Base-by-base conservation (phyloP, 2,888 invertebrate genomes). In the Ophion ellenae region DNA sequence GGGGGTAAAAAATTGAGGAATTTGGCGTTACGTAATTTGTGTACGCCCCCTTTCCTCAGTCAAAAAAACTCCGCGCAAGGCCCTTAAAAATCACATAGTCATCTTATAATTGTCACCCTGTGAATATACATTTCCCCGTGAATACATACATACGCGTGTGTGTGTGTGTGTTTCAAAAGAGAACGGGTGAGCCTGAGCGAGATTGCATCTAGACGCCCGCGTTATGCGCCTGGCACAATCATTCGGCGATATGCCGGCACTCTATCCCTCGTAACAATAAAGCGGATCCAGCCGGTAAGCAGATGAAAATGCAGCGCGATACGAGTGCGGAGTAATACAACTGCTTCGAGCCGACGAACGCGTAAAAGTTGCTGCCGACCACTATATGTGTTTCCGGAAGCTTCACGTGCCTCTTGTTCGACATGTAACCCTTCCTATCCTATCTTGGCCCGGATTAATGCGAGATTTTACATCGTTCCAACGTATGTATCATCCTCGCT, bases 271-370 rank as follows among this genome's bases (percentile, higher is more conserved):
- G 90, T 91, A 91, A 91, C 90, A n/a, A 90, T 90, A 91, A 92
- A 93, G 91, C 92, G 92, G 92, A 93, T 93, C 93, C 91, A 88
- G 87, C 87, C 89, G 90, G 90, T 92, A 92, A 93, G 92, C 91
- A 92, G 91, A 92, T 91, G 91, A 90, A 91, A 91, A 91, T 91
- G 89, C 90, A 90, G 88, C 17, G 90, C 89, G 91, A 91, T 47
- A 47, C 10, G 47, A 47, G 47, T 47, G 91, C 90, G 89, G 90
- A 88, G 91, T 91, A 91, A 92, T 92, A 91, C 91, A 90, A 88
- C 86, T 47, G 88, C 86, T 84, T 84, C 88, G 87, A 87, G 87
- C 87, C 28, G 87, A 85, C 84, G 83, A 82, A 76, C 73, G 47
- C 24, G 24, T 69, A 14, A 24, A 24, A 45, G 73, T 77, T 67